Evolutionary conservation across 64 coral and sea anemone species (phyloP).

Genomic region (Astreopora myriophthalma): DNA sequence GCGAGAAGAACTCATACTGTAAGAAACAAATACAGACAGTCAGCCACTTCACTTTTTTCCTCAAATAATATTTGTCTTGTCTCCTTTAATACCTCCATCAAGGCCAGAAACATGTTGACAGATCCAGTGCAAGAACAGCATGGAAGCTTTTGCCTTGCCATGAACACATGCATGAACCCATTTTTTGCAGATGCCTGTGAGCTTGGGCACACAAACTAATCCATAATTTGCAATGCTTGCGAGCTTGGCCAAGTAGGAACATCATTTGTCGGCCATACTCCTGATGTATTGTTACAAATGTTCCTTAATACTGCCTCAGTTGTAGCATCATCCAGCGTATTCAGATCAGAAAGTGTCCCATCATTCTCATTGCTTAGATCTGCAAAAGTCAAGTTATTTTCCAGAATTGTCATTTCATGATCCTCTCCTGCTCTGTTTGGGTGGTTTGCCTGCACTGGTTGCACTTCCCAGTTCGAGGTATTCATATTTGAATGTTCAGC

Average conservation of each 20-base stretch:
- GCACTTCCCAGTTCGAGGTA: slow-evolving; percentile 8
- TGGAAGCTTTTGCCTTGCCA: background rate
- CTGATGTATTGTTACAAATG: slow-evolving; percentile 96
- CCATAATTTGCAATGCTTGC: slow-evolving; percentile 87
- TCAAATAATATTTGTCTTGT: too few relatives aligned
- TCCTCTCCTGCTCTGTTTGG: slow-evolving; percentile 53
- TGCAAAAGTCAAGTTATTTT: slow-evolving; percentile 89
- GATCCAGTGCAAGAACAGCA: background rate
- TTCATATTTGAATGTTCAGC: slow-evolving; percentile 72
- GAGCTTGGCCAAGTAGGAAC: slow-evolving; percentile 36
- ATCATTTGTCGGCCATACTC: slow-evolving; percentile 88
- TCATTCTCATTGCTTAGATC: slow-evolving; percentile 84
- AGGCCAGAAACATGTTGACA: too few relatives aligned
- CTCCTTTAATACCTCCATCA: too few relatives aligned
- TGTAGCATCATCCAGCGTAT: slow-evolving; percentile 84
- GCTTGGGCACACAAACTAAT: slow-evolving; percentile 55
- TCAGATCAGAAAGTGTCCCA: slow-evolving; percentile 78
- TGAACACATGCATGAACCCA: background rate
- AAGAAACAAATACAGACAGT: too few relatives aligned
- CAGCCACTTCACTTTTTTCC: too few relatives aligned
- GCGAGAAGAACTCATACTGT: too few relatives aligned
- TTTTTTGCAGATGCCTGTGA: slow-evolving; percentile 79
- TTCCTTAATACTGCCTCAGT: slow-evolving; percentile 87
- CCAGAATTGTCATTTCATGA: slow-evolving; percentile 92
- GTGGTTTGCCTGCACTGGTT: slow-evolving; percentile 29